These are phyloP conservation scores for Apocheima hispidaria DNA, from an alignment of 2,888 invertebrate genomes.

Conservation along the genomic window DNA sequence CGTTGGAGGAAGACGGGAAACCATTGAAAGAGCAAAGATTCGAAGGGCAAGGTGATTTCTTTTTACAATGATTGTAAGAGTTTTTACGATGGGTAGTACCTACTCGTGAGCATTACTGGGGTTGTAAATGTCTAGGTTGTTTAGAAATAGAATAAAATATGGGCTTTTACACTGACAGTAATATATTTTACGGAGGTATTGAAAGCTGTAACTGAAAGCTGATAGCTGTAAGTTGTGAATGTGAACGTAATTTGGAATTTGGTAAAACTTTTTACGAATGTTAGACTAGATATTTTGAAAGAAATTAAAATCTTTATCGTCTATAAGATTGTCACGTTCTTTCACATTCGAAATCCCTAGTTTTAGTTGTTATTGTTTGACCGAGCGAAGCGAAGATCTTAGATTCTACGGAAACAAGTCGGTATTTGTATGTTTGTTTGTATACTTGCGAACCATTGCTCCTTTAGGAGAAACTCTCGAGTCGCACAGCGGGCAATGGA, in stretches of 20 bases:
- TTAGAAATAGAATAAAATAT: constrained; percentile 15
- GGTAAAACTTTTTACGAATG: neutral
- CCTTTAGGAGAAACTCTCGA: too few species aligned
- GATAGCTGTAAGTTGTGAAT: too few species aligned
- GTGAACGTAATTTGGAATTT: neutral
- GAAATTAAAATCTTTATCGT: too few species aligned
- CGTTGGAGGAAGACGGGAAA: constrained; percentile 24
- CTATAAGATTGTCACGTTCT: too few species aligned
- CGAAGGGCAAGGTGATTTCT: constrained; percentile 22
- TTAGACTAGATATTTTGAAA: too few species aligned
- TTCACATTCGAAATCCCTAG: too few species aligned
- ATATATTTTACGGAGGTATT: neutral
- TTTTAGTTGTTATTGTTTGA: too few species aligned
- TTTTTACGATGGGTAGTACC: constrained; percentile 12
- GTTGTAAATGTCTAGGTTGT: constrained; percentile 11
- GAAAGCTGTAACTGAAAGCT: neutral
- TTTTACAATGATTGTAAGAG: constrained; percentile 29
- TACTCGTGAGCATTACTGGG: constrained; percentile 9
- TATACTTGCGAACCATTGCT: too few species aligned
- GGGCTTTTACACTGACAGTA: neutral
- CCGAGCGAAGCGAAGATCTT: too few species aligned
- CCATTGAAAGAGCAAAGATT: constrained; percentile 25
- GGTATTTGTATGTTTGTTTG: too few species aligned
- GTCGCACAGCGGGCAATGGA: too few species aligned
- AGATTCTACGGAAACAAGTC: too few species aligned